These are phyloP conservation scores for Diadema setosum DNA, from an alignment of 35 echinoderm and acorn worm species.

Conservation along the genomic window DNA sequence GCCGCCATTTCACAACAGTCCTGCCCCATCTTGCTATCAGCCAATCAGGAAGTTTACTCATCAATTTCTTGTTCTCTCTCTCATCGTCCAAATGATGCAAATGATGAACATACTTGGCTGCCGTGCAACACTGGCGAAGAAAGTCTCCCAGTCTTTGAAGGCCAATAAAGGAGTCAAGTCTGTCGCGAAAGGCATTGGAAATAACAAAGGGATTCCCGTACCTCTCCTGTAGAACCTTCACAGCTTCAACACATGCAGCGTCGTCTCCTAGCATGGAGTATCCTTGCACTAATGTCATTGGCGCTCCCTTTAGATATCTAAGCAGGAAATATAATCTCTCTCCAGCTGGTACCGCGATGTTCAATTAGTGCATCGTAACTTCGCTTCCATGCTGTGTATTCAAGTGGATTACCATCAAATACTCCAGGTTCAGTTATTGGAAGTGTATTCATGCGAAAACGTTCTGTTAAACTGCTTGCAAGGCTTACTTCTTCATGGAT, in stretches of 20 bases:
- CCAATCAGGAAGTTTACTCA: slow-evolving; percentile 11
- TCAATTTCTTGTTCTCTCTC: background rate
- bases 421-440: background rate
- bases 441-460: background rate
- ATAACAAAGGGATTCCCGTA: background rate
- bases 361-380: background rate
- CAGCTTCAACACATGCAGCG: background rate
- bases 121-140: background rate
- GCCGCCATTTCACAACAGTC: background rate
- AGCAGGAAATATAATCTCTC: too few relatives aligned
- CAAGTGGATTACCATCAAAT: background rate
- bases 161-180: background rate
- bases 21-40: background rate
- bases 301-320: background rate
- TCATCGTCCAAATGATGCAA: background rate
- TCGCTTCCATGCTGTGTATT: background rate
- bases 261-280: background rate
- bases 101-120: background rate
- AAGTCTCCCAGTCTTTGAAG: background rate
- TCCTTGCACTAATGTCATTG: background rate
- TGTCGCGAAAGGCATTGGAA: background rate
- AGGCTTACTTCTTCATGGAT: too few relatives aligned
- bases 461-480: too few relatives aligned
- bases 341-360: background rate
- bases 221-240: background rate